Base-by-base conservation (phyloP, 23 tunicate genomes). In the Ciona savignyi region DNA sequence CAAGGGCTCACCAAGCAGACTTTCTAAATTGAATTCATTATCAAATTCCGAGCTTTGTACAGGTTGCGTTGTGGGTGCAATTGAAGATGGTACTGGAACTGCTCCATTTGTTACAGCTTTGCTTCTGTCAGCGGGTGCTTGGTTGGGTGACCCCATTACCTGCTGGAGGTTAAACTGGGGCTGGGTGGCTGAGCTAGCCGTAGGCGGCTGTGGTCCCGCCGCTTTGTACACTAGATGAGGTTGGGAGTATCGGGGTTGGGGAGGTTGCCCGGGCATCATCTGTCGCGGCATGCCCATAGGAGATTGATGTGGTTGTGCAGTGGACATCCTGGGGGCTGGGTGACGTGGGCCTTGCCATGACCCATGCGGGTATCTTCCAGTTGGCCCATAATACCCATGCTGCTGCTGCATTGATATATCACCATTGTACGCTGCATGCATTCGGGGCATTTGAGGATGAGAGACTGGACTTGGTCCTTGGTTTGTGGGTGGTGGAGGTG, bases 21-120 rank as follows among this genome's bases (percentile, higher is more conserved):
- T 91, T 64, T 91, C 97, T n/a, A 91, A 60, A 72, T 83, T 84
- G 64, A 90, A 90, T 2, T 85, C 92, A 56, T 23, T 63, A 24
- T 73, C 83, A 73, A 85, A 85, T 66, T 78, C 83, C 23, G 72
- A 48, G 23, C 22, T 27, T 62, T 63, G 77, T 2, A 2, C 64
- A 71, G 71, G 31, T 11, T 34, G 31, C 31, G 34, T 35, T 42
- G 79, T 26, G 29, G 23, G 34, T 31, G 73, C 24, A 20, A 69
- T 33, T 19, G 70, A 2, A 3, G 76, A 22, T 62, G 65, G 78
- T 25, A 25, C 28, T 3, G 51, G 28, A 29, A 26, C 4, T 3
- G 30, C 1, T 24, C 32, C 65, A 26, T 32, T 51, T 25, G 32
- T 77, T 27, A 11, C 51, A 9, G 25, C 30, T 9, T 72, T 42